Evolutionary conservation across 2,113 vertebrate species (phyloP).

Genomic region (Xenus cinereus): DNA sequence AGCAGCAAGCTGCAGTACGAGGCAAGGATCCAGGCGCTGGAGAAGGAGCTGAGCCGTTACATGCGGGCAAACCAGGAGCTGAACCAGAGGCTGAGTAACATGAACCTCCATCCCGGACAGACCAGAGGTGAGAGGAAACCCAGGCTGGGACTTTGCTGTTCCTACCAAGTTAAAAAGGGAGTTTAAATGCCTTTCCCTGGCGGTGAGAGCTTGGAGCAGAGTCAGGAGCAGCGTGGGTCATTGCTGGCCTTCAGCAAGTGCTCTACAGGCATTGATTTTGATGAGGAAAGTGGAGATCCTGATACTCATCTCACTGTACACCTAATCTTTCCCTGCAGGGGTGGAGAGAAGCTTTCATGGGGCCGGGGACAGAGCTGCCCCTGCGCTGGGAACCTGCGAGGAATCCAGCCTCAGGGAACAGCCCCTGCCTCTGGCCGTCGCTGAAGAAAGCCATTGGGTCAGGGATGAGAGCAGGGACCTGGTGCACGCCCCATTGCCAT

Average conservation of each 20-base stretch:
- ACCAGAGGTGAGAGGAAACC: conserved; percentile 74
- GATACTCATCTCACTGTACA: neutral
- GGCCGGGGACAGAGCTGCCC: conserved; percentile 47
- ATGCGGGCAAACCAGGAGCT: conserved; percentile 87
- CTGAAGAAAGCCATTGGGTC: conserved; percentile 67
- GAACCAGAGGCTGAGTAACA: conserved; percentile 77
- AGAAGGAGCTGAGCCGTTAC: conserved; percentile 85
- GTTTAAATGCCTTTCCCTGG: neutral
- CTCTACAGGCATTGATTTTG: neutral
- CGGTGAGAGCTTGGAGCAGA: neutral
- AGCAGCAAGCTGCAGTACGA: conserved; percentile 91
- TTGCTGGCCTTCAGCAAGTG: neutral
- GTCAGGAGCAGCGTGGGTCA: neutral
- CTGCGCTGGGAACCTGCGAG: conserved; percentile 16
- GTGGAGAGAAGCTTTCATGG: conserved; percentile 2
- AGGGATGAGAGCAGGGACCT: conserved; percentile 84
- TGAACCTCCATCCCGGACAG: conserved; percentile 67
- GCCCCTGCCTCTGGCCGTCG: neutral
- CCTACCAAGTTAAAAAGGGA: neutral
- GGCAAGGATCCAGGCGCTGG: conserved; percentile 85
- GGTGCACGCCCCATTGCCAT: conserved; percentile 84
- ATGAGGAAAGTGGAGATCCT: neutral
- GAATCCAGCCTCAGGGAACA: neutral
- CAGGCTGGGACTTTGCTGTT: neutral
- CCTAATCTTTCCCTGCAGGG: conserved; percentile 11